A percentile compares a stretch with the other conserved stretches of the same genome.
Conservation (phyloP, 2,113 vertebrate species). For the Tachycineta bicolor region DNA sequence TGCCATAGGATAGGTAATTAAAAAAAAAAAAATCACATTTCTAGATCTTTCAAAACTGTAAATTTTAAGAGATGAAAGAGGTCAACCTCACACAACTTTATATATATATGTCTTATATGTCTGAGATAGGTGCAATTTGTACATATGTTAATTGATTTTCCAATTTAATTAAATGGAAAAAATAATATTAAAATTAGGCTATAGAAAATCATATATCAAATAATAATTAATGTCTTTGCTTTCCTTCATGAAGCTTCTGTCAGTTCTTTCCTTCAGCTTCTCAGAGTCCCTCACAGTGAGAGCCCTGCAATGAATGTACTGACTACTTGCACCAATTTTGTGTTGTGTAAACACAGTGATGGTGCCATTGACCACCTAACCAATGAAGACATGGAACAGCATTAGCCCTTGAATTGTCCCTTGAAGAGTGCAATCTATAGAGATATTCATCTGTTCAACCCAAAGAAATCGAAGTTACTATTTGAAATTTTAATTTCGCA, state of each 20-base stretch:
- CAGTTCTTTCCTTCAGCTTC: not conserved
- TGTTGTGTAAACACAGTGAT: not conserved
- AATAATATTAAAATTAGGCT: not conserved
- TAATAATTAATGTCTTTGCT: not conserved
- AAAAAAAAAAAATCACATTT: not conserved
- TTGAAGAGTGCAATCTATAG: not conserved
- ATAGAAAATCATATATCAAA: not conserved
- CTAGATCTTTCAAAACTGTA: not conserved
- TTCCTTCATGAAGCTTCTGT: not conserved
- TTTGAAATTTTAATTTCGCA: not conserved
- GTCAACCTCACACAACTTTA: not conserved
- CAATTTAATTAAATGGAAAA: not conserved
- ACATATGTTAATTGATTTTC: not conserved
- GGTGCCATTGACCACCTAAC: rapidly evolving
- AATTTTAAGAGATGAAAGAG: not conserved
- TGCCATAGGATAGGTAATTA: not conserved
- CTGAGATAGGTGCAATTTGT: not conserved
- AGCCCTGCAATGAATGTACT: not conserved
- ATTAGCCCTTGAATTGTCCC: not conserved
- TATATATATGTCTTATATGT: not conserved
- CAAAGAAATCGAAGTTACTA: not conserved
- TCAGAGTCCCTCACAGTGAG: not conserved
- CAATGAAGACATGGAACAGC: not conserved
- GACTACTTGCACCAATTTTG: not conserved
- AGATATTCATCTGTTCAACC: not conserved